phyloP scores from a whole-genome alignment of 2,888 invertebrate species.

The Allophyes oxyacanthae region DNA sequence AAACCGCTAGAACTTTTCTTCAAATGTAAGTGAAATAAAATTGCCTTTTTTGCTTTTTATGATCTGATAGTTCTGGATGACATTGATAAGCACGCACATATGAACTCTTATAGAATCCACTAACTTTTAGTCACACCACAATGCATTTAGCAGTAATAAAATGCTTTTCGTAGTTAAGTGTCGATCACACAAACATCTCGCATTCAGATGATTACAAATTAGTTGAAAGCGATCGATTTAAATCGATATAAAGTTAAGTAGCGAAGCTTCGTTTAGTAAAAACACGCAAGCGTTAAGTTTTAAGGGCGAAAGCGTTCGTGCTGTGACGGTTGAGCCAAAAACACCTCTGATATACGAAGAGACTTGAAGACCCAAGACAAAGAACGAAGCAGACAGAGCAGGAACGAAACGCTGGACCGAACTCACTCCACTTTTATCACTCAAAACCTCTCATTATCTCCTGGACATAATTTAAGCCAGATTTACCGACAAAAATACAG shows the following conservation, averaged over 20 bases:
- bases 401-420: conserved; percentile 80
- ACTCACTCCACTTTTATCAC: conserved; percentile 64
- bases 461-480: conserved; percentile 3
- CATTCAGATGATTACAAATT: conserved; percentile 72
- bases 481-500: too few relatives aligned
- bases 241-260: conserved; percentile 35
- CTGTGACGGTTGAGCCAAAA: conserved; percentile 59
- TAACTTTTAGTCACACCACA: conserved; percentile 69
- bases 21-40: background rate
- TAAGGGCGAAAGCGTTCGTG: conserved; percentile 54
- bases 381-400: conserved; percentile 67
- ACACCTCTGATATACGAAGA: conserved; percentile 69
- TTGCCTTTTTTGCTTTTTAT: background rate
- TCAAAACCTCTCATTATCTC: conserved; percentile 68
- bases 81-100: conserved; percentile 34
- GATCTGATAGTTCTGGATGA: conserved; percentile 8
- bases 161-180: conserved; percentile 53
- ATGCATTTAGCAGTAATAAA: conserved; percentile 49
- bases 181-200: conserved; percentile 78
- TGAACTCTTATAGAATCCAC: conserved; percentile 11
- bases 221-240: conserved; percentile 53
- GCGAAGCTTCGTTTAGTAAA: conserved; percentile 53
- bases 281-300: conserved; percentile 57
- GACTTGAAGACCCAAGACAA: conserved; percentile 67
- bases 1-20: background rate